These are phyloP conservation scores for Panulirus ornatus DNA, from an alignment of 1,140 invertebrate genomes.

Conservation along the genomic window DNA sequence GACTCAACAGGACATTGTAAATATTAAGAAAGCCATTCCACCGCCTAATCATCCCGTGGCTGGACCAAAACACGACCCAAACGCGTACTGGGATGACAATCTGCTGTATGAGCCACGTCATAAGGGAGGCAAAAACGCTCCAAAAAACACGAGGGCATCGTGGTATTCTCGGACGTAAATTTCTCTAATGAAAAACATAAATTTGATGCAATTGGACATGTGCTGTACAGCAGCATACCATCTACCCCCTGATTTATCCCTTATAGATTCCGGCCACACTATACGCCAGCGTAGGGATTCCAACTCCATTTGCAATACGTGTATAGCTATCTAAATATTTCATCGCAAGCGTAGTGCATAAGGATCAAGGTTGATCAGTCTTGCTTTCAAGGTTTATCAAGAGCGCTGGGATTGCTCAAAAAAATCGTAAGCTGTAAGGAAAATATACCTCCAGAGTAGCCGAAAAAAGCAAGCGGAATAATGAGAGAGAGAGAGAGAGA, in stretches of 20 bases:
- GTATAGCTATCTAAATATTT: no score
- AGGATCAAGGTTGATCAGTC: no score
- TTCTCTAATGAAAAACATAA: conserved; percentile 56
- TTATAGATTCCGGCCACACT: not conserved
- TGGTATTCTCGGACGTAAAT: conserved; percentile 31
- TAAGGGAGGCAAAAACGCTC: conserved; percentile 17
- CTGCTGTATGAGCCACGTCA: conserved; percentile 32
- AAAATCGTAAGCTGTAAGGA: no score
- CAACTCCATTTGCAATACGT: no score
- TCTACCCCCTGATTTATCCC: conserved; percentile 22
- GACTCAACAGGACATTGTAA: conserved; percentile 22
- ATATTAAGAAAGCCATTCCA: conserved; percentile 40
- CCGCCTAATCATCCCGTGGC: conserved; percentile 35
- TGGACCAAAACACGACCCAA: conserved; percentile 40
- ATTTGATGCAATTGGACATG: conserved; percentile 39
- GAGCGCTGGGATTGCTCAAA: no score
- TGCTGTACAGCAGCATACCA: conserved; percentile 17
- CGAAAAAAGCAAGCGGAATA: not conserved
- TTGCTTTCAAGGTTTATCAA: no score
- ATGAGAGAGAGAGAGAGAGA: conserved; percentile 36
- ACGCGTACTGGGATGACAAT: not conserved
- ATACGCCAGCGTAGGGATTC: no score
- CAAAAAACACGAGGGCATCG: conserved; percentile 36
- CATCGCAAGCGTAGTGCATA: no score
- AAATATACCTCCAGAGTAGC: not conserved